A percentile compares a stretch with the other conserved stretches of the same genome.
phyloP scores from a whole-genome alignment of 2,888 invertebrate species.

The Pegoplata infirma region DNA sequence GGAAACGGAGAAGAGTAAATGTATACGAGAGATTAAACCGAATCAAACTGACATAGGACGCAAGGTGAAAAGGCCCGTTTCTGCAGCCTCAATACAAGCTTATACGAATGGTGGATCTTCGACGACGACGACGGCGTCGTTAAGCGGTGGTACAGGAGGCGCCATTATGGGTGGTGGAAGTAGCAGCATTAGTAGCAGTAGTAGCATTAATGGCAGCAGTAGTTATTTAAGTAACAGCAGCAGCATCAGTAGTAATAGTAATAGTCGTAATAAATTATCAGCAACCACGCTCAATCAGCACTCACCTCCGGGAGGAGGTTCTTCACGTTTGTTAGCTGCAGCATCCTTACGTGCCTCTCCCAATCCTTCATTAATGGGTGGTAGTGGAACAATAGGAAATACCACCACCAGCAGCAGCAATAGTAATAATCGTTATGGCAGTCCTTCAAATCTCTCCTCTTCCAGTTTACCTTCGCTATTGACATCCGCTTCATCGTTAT shows the following conservation, averaged over 20 bases:
- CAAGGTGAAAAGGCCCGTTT: constrained; percentile 86
- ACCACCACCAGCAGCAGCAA: constrained; percentile 60
- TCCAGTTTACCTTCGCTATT: constrained; percentile 55
- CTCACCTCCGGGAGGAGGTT: constrained; percentile 70
- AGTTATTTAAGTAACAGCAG: constrained; percentile 72
- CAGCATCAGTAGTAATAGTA: constrained; percentile 74
- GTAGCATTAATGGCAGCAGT: constrained; percentile 70
- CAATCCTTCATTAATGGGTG: constrained; percentile 73
- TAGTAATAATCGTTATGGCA: constrained; percentile 65
- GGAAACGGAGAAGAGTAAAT: constrained; percentile 95
- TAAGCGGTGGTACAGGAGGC: constrained; percentile 62
- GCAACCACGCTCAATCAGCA: constrained; percentile 65
- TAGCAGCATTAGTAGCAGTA: constrained; percentile 57
- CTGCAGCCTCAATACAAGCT: constrained; percentile 64
- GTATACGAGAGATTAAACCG: constrained; percentile 95
- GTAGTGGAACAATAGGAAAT: constrained; percentile 70
- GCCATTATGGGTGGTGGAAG: constrained; percentile 39
- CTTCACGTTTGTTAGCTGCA: constrained; percentile 42
- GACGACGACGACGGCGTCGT: constrained; percentile 65
- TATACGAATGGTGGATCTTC: constrained; percentile 64
- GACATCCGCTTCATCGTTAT: constrained; percentile 57
- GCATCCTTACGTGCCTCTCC: constrained; percentile 67
- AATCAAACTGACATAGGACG: constrained; percentile 93
- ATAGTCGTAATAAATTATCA: constrained; percentile 75
- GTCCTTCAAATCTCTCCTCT: constrained; percentile 57